Conservation (phyloP, 1,140 invertebrate genomes). For the Dolichoris vasculosae region DNA sequence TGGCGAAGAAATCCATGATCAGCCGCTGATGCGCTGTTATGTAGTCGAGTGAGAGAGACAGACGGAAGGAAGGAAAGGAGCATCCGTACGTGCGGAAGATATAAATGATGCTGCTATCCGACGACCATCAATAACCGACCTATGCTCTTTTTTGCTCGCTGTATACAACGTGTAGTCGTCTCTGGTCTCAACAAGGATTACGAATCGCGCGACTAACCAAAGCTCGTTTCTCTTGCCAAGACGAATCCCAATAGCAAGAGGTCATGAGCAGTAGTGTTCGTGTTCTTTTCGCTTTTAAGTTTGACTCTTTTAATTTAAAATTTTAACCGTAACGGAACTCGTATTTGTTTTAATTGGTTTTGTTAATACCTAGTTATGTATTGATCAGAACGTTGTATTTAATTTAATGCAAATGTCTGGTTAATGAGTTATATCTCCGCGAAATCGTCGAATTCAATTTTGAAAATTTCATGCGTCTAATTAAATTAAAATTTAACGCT, state of each 20-base stretch:
- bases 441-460: neutral
- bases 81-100: constrained; percentile 64
- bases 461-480: neutral
- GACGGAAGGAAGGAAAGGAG: constrained; percentile 37
- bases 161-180: neutral
- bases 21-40: constrained; percentile 24
- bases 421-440: neutral
- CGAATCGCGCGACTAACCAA: constrained; percentile 27
- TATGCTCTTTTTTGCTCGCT: constrained; percentile 7
- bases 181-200: neutral
- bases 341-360: neutral
- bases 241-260: constrained; percentile 31
- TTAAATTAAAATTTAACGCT: neutral
- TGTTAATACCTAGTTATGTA: neutral
- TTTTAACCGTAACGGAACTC: neutral
- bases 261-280: neutral
- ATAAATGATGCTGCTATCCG: constrained; percentile 64
- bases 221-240: constrained; percentile 32
- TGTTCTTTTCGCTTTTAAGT: neutral
- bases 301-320: constrained; percentile 11
- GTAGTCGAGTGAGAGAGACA: neutral
- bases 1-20: constrained; percentile 59
- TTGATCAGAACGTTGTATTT: neutral
- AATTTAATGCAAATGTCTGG: neutral
- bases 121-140: constrained; percentile 66